Base-by-base conservation (phyloP, 37 sponge, comb jelly and placozoan genomes). In the Hormiphora californensis region DNA sequence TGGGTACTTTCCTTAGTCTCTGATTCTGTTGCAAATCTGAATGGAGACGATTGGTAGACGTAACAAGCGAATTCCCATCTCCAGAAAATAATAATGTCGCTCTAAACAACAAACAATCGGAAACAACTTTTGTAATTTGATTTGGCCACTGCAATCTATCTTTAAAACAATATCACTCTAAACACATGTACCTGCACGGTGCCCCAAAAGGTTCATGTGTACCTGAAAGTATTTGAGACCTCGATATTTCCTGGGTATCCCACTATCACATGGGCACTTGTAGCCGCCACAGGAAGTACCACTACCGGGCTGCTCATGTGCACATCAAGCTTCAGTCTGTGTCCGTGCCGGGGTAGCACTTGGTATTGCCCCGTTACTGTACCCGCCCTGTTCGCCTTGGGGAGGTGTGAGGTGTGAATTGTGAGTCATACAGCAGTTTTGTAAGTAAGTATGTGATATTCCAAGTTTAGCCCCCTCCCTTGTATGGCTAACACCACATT, bases 271-370 rank as follows among this genome's bases (percentile, higher is more conserved):
- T 97, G 92, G 32, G 92, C 91, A 61, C 92, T 94, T 78, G 88
- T 87, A 32, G 94, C 92, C 57, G 92, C 92, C 25, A 91, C 91
- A 27, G 99, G 99, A 35, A 97, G 90, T 67, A 97, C 89, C 27
- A 95, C 88, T 44, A 93, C 86, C 12, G 99, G 94, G 15, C 91
- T 90, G 8, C 68, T 89, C n/a, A 90, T 89, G 31, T 93, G 88
- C 25, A 97, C 91, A 46, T 97, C 93, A 30, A 95, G 65, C 0
- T 57, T 65, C 30, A 97, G 93, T 0, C 99, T 27, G 44, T 73
- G 81, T 22, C 81, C 81, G 44, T 73, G 81, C 23, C 43, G 53
- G 1, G 59, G 59, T 39, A 39, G 4, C 8, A 54, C 86, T 54
- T 55, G 55, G 27, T 73, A 73, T 21, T 43, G 40, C 43, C 81